These are phyloP conservation scores for Pseudoips prasinana DNA, from an alignment of 2,888 invertebrate species.

Conservation along the genomic window DNA sequence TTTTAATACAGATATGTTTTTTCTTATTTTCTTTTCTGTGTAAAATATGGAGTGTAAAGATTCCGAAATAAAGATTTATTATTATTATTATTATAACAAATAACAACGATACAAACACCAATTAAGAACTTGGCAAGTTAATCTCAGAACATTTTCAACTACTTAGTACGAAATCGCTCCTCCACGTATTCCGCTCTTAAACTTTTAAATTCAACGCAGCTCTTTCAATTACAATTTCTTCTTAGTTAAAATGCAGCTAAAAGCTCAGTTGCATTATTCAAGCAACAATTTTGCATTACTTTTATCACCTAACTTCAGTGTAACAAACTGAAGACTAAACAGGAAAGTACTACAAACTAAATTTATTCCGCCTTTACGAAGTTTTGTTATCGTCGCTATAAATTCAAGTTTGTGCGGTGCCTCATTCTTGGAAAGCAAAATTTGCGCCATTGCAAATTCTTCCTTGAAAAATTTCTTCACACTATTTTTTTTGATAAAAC, in stretches of 20 bases:
- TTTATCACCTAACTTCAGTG: conserved; percentile 29
- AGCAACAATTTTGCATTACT: conserved; percentile 27
- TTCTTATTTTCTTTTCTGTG: no score
- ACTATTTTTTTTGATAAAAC: neutral
- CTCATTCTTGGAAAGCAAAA: conserved; percentile 21
- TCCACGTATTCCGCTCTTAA: no score
- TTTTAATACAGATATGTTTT: no score
- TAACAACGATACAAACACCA: no score
- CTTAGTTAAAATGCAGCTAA: conserved; percentile 2
- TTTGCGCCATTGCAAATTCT: conserved; percentile 18
- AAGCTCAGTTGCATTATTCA: conserved; percentile 14
- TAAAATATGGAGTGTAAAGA: no score
- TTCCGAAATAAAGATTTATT: no score
- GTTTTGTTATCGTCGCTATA: conserved; percentile 69
- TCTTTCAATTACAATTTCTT: neutral
- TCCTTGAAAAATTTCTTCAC: conserved; percentile 12
- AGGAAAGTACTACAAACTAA: conserved; percentile 44
- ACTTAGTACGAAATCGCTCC: no score
- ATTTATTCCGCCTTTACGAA: conserved; percentile 69
- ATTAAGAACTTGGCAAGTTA: no score
- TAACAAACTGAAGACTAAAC: conserved; percentile 30
- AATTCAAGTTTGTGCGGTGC: conserved; percentile 57
- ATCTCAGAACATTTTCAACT: no score
- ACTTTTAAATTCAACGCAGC: neutral
- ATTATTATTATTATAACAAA: no score